Evolutionary conservation across 92 coral and sea anemone species (phyloP), one percentile per base, ranked within the genome.

Genomic region (Pocillopora grandis): DNA sequence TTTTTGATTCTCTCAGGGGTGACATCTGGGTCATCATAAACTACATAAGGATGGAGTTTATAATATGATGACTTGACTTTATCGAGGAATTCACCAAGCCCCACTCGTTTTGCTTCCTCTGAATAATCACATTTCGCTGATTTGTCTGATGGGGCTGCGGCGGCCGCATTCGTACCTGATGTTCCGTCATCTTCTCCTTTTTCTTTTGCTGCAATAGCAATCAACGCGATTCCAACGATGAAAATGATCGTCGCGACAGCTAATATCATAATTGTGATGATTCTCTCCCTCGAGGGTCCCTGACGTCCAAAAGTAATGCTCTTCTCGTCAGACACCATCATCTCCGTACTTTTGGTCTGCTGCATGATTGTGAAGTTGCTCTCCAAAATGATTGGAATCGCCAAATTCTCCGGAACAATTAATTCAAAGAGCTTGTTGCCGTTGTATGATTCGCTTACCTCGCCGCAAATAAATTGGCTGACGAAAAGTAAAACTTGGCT

Each of bases 21-120:
- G 14, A 81, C 49, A 8, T 93, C 95, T 0, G 93, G 95, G 27
- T 95, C 76, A 52, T 80, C 78, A 2, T 77, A 66, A 2, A 57
- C 62, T 13, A 83, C 72, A 66, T 78, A 88, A 2, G 94, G 94
- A 69, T 96, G 96, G 15, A 84, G 65, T 23, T 83, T 23, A 84
- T 84, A 92, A 64, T 86, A 96, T 7, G 84, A 84, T 1, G 69
- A 63, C 76, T 89, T 89, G 13, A 92, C 93, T 49, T 85, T 79
- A 27, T 62, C 72, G 52, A 96, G 66, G 66, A 96, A 90, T 9
- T 90, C 89, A 60, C 80, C 81, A 23, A 96, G 80, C 1, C 93
- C 92, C 14, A 90, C 71, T 68, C 90, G 78, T 21, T 83, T 83
- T 3, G 98, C 97, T 77, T 95, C 98, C 19, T 84, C 72, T 11